These are phyloP conservation scores for Ernsta delagoae DNA, from an alignment of 2,888 invertebrate species.

Conservation along the genomic window DNA sequence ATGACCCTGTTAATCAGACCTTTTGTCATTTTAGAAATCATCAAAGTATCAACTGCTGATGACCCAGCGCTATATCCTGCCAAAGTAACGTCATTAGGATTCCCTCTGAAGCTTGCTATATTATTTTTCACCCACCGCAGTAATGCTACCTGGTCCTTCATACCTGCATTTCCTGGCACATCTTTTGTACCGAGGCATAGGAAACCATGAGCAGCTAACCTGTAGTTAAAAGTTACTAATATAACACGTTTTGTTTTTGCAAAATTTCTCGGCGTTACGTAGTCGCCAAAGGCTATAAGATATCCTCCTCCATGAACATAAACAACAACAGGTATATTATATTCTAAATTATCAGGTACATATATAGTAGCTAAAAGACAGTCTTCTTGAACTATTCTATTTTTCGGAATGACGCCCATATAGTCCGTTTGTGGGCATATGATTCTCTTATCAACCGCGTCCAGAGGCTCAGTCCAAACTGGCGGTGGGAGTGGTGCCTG, in stretches of 20 bases:
- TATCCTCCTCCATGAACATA: background rate
- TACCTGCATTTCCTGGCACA: conserved; percentile 1
- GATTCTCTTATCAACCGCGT: background rate
- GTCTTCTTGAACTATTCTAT: background rate
- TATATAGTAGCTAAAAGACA: background rate
- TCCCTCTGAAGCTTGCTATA: background rate
- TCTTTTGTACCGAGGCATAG: conserved; percentile 2
- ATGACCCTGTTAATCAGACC: background rate
- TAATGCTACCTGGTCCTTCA: conserved; percentile 3
- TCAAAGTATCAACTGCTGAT: background rate
- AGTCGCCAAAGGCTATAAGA: background rate
- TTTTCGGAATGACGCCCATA: no score
- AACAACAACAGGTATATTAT: conserved; percentile 4
- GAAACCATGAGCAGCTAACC: conserved; percentile 3
- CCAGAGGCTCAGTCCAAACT: background rate
- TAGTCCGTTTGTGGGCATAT: background rate
- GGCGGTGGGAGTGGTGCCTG: background rate
- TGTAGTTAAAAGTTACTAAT: background rate
- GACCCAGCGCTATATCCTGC: conserved; percentile 3
- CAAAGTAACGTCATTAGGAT: background rate
- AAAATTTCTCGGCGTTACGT: conserved; percentile 1
- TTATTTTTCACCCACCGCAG: background rate
- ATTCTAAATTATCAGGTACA: background rate
- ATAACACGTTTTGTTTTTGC: background rate
- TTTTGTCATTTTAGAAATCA: conserved; percentile 6